Base-by-base conservation (phyloP, 2,797 vertebrate species). In the Phrynocephalus guinanensis region DNA sequence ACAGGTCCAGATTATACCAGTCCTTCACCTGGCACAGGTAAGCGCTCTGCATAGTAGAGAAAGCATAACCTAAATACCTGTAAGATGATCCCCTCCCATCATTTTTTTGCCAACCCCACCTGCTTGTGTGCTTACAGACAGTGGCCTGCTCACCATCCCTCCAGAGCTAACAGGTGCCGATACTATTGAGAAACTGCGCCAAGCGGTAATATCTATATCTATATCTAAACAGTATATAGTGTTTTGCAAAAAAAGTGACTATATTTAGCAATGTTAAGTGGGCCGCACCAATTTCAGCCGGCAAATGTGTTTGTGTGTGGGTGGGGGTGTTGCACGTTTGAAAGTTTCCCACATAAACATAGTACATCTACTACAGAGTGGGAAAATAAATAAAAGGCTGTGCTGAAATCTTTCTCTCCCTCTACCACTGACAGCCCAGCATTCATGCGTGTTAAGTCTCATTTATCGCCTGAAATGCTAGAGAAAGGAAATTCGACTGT, bases 131-230 rank as follows among this genome's bases (percentile, higher is more conserved):
- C 85, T 87, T 89, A 16, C 91, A 95, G 95, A 96, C 33, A 95
- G 88, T 3, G 85, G 94, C 79, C 90, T 95, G 79, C 93, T 95
- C 22, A 91, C 95, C 68, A 93, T 94, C 56, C 95, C 95, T 50
- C 89, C 93, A 1, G 95, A 96, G 85, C 87, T 91, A 1, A 93
- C 91, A 80, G 93, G 88, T 38, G 89, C 93, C 10, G 95, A 95
- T 72, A 95, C 90, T 1, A 89, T 96, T 88, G 96, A 96, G 91
- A 95, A 95, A 89, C 94, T 96, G 24, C 95, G 84, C 70, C 95
- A 96, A 80, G 94, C 95, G 91, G 95, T 95, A 88, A 82, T 44
- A 44, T 44, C 38, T 44, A 5, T 44, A 44, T 38, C 38, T 44
- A 44, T 44, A 44, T 44, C 38, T 44, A 44, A 3, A 44, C 38